These are phyloP conservation scores for Arge pagana DNA, from an alignment of 2,888 invertebrate genomes.

Conservation along the genomic window DNA sequence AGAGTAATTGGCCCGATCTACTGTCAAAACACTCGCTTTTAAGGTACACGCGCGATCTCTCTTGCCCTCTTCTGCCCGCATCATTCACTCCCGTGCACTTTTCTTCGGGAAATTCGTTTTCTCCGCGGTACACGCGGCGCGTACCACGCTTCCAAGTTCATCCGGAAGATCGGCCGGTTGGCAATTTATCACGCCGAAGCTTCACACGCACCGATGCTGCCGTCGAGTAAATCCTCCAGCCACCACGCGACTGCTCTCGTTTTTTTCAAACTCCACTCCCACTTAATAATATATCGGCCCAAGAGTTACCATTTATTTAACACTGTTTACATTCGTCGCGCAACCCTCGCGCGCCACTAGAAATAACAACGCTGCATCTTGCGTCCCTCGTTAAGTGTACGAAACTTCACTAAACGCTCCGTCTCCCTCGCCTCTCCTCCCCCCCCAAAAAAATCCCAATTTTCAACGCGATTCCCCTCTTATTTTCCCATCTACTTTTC, in stretches of 20 bases:
- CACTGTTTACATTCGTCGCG: constrained; percentile 23
- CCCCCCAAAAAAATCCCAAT: no score
- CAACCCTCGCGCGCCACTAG: not conserved
- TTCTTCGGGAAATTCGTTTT: no score
- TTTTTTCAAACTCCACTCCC: constrained; percentile 24
- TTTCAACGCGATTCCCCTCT: no score
- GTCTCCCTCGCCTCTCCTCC: no score
- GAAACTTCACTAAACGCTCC: constrained; percentile 7
- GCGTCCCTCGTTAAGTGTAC: constrained; percentile 11
- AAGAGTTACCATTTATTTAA: constrained; percentile 57
- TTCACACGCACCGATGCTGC: constrained; percentile 15
- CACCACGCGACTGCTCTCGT: not conserved
- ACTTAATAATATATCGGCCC: constrained; percentile 52
- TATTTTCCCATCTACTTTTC: no score
- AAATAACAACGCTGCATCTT: constrained; percentile 10
- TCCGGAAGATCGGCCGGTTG: constrained; percentile 41
- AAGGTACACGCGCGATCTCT: constrained; percentile 11
- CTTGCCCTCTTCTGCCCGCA: no score
- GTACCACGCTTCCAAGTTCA: constrained; percentile 42
- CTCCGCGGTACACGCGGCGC: constrained; percentile 28
- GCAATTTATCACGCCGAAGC: constrained; percentile 50
- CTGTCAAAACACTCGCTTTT: constrained; percentile 50
- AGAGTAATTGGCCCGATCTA: constrained; percentile 53
- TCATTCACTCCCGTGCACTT: no score
- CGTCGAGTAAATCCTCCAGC: constrained; percentile 5